Base-by-base conservation (phyloP, 2,797 vertebrate species). In the Decapterus maruadsi region DNA sequence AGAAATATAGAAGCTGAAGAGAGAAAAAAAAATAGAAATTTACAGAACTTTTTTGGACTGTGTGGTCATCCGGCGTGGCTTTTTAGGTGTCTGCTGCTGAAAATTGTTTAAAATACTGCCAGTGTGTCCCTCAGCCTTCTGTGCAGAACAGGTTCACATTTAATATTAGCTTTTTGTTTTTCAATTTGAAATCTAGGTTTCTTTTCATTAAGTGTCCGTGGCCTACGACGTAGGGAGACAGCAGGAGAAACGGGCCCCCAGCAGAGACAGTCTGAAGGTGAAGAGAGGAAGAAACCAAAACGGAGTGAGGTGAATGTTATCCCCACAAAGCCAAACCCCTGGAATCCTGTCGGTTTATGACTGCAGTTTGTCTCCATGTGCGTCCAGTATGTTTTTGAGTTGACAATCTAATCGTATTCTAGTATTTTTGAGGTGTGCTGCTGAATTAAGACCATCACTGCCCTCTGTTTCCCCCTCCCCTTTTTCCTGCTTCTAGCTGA, bases 351-450 rank as follows among this genome's bases (percentile, higher is more conserved):
- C 72, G 60, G 62, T 84, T 77, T 70, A 67, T 86, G 63, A 60
- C 84, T 63, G 77, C 85, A 68, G 63, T 84, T 85, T 78, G 77
- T 83, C 81, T 83, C 78, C 64, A 81, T 82, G 55, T 75, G 59
- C 60, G 65, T 87, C 61, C 55, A 42, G 40, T 71, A n/a, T 64
- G 62, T 26, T 75, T 89, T 84, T 90, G 64, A 86, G 78, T 84
- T 83, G 92, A 93, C 92, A 93, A 89, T 93, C 88, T 46, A 5
- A 43, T 43, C 17, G 29, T 82, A 58, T 75, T 75, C 64, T 69
- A 40, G 62, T 50, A 58, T 26, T 73, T 75, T 72, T 55, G 43
- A 48, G 19, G 26, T 42, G 72, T 83, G 73, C 80, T 74, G 40
- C 69, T 70, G 54, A 62, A 19, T 66, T 9, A 48, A 79, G 59